Base-by-base conservation (phyloP, 2,888 invertebrate genomes). In the Siphlonurus alternatus region DNA sequence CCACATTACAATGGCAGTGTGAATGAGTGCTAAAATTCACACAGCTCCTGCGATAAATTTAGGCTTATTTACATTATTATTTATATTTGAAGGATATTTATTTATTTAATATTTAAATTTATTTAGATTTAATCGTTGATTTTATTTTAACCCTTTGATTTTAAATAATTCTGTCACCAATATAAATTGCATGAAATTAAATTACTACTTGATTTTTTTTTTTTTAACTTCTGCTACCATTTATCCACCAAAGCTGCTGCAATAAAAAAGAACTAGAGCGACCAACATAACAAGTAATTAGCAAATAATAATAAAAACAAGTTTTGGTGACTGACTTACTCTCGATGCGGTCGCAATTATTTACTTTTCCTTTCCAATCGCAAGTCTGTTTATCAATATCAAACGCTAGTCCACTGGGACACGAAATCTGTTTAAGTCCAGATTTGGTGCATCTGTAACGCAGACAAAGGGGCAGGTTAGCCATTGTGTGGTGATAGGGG, bases 311-410 rank as follows among this genome's bases (percentile, higher is more conserved):
- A 10, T 5, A 38, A 38, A 5, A 15, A 10, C 7, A 38, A 38
- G 15, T 38, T 38, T 38, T 38, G 38, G 38, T 38, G 38, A 38
- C 38, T 38, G 38, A 72, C 93, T 93, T 91, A 94, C 93, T 93
- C 87, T 93, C 93, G 79, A 92, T 84, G 82, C 87, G 88, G 84
- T 92, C 89, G 87, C 93, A 94, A 87, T 89, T 93, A 83, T 83
- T 86, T 83, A 94, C 94, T 87, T 93, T 92, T 83, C 91, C 92
- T 86, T 93, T 93, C 94, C 94, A 94, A 86, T 94, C 93, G 83
- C 94, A 94, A 79, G 93, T 94, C 84, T 94, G 94, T 85, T 93
- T 93, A 83, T 91, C 89, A 83, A 94, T 87, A 86, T 94, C 94
- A 86, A 94, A 94, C 82, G 93, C 88, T 85, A 94, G 85, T 83